Evolutionary conservation across 1,140 invertebrate genomes (phyloP).

Genomic region (Babylonia areolata): DNA sequence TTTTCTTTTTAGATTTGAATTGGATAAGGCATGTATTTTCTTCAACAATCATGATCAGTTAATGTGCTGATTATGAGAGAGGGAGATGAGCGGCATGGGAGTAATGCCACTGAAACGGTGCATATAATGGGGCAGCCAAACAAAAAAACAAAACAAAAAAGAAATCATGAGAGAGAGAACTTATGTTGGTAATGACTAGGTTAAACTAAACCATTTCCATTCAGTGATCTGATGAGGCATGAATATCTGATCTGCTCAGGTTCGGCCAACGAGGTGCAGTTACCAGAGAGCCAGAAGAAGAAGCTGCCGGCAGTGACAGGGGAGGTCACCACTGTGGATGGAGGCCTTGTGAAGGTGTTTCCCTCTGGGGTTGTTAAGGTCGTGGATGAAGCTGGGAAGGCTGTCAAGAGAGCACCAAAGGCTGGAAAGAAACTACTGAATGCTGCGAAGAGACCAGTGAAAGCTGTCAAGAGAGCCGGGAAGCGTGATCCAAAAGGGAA

Average conservation of each 20-base stretch:
- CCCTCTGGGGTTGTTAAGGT: conserved; percentile 49
- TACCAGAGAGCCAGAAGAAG: conserved; percentile 36
- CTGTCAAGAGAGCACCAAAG: neutral
- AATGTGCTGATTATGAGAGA: too few species aligned
- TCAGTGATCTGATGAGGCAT: too few species aligned
- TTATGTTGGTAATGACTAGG: neutral
- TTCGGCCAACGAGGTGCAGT: conserved; percentile 50
- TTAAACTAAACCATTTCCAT: too few species aligned
- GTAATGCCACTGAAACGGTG: too few species aligned
- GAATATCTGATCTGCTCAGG: conserved; percentile 45
- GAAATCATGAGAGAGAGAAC: neutral
- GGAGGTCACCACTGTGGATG: conserved; percentile 60
- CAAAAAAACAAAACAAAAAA: too few species aligned
- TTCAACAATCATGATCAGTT: too few species aligned
- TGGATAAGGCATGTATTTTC: too few species aligned
- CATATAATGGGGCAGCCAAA: too few species aligned
- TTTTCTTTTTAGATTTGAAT: too few species aligned
- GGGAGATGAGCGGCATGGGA: too few species aligned
- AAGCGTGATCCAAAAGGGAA: neutral
- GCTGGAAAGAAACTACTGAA: too few species aligned
- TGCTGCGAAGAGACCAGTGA: neutral
- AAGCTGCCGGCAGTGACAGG: conserved; percentile 44
- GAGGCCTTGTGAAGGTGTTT: conserved; percentile 57
- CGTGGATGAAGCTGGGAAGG: conserved; percentile 32
- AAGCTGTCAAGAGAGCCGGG: neutral